These are phyloP conservation scores for Macrosteles quadrilineatus DNA, from an alignment of 1,140 invertebrate genomes.

Conservation along the genomic window DNA sequence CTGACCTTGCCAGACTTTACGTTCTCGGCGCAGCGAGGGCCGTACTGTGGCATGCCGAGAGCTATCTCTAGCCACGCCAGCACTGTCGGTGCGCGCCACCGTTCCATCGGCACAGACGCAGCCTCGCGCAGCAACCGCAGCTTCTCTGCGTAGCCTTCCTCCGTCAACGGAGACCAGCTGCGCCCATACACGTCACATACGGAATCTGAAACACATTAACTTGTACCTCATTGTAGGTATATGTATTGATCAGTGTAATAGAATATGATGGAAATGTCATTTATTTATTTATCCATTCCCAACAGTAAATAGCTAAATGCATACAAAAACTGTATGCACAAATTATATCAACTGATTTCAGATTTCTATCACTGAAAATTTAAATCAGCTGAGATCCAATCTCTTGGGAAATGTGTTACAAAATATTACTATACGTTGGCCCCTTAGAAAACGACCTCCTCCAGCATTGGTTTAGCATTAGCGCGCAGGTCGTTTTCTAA, in stretches of 20 bases:
- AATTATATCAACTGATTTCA: neutral
- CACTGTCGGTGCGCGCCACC: conserved; percentile 90
- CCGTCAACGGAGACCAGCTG: conserved; percentile 75
- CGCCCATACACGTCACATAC: conserved; percentile 38
- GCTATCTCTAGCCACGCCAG: conserved; percentile 92
- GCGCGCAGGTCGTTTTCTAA: too few relatives aligned
- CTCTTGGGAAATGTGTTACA: too few relatives aligned
- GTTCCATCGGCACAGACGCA: conserved; percentile 82
- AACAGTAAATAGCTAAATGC: neutral
- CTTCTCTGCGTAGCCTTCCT: conserved; percentile 83
- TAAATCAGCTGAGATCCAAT: too few relatives aligned
- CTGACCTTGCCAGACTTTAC: conserved; percentile 95
- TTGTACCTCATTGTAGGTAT: neutral
- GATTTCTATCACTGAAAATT: too few relatives aligned
- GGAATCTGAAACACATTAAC: neutral
- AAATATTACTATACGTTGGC: too few relatives aligned
- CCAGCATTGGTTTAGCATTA: too few relatives aligned
- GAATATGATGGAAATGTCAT: neutral
- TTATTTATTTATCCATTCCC: neutral
- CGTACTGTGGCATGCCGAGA: conserved; percentile 92
- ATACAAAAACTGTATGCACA: neutral
- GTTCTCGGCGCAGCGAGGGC: conserved; percentile 84
- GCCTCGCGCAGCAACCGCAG: conserved; percentile 79
- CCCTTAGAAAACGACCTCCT: too few relatives aligned
- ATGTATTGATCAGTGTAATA: neutral